A percentile compares a stretch with the other conserved stretches of the same genome.
Evolutionary conservation across 2,113 vertebrate species (phyloP).

Genomic region (Leptosomus discolor): DNA sequence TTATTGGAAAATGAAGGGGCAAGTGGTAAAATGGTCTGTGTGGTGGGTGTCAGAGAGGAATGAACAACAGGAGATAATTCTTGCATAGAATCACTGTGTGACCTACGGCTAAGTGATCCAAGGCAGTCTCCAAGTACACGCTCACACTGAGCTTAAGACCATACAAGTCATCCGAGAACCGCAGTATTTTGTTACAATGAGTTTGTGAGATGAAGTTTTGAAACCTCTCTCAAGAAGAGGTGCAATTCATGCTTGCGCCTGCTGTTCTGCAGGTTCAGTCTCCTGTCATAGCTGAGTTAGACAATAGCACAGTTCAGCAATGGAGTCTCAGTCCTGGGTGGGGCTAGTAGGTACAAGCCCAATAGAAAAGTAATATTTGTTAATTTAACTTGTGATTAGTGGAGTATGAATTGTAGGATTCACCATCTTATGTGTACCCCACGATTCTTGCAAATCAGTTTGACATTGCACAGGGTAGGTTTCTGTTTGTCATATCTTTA

Average conservation of each 20-base stretch:
- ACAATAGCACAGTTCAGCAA: neutral
- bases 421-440: neutral
- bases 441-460: neutral
- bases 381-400: neutral
- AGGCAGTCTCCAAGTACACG: neutral
- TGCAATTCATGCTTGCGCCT: neutral
- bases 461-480: neutral
- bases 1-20: neutral
- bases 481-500: neutral
- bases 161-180: neutral
- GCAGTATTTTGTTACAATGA: neutral
- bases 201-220: neutral
- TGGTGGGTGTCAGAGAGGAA: neutral
- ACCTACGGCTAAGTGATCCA: neutral
- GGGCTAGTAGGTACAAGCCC: neutral
- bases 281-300: fast-evolving
- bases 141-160: neutral
- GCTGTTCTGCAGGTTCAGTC: neutral
- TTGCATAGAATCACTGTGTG: neutral
- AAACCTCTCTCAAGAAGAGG: neutral
- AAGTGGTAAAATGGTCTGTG: neutral
- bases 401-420: neutral
- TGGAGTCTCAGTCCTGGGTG: neutral
- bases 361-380: neutral
- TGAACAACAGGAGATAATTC: neutral